Evolutionary conservation across 2,888 invertebrate genomes (phyloP).

Genomic region (Apamea monoglypha): DNA sequence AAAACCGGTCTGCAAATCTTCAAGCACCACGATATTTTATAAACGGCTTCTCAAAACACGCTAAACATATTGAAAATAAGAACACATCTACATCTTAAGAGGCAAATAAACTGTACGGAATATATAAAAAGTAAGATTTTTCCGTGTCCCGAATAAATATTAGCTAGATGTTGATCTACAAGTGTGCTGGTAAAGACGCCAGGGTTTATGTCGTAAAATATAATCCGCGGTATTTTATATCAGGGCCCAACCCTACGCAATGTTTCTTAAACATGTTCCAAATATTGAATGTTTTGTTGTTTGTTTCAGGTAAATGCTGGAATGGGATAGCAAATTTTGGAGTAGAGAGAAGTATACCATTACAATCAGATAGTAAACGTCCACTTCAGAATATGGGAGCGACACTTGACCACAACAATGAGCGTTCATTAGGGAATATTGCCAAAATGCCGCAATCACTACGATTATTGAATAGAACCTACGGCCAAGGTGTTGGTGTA

Average conservation of each 20-base stretch:
- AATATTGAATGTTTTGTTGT: slow-evolving; percentile 59
- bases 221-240: slow-evolving; percentile 64
- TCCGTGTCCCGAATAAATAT: slow-evolving; percentile 67
- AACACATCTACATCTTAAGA: slow-evolving; percentile 59
- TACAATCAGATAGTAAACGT: not conserved
- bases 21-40: not conserved
- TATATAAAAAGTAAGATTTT: slow-evolving; percentile 65
- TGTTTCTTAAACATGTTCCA: slow-evolving; percentile 60
- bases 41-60: slow-evolving; percentile 31
- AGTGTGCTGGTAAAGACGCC: slow-evolving; percentile 64
- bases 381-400: not conserved
- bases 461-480: slow-evolving; percentile 3
- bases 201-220: slow-evolving; percentile 63
- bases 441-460: not conserved
- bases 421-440: slow-evolving; percentile 1
- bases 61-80: slow-evolving; percentile 62
- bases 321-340: slow-evolving; percentile 19
- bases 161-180: slow-evolving; percentile 67
- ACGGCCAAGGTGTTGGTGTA: not conserved
- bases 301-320: slow-evolving; percentile 69
- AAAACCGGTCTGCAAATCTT: not conserved
- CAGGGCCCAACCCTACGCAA: slow-evolving; percentile 54
- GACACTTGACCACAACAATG: not conserved
- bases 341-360: slow-evolving; percentile 25
- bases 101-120: slow-evolving; percentile 62